Evolutionary conservation across 53 echinoderm and acorn worm species (phyloP).

Genomic region (Mesocentrotus franciscanus): DNA sequence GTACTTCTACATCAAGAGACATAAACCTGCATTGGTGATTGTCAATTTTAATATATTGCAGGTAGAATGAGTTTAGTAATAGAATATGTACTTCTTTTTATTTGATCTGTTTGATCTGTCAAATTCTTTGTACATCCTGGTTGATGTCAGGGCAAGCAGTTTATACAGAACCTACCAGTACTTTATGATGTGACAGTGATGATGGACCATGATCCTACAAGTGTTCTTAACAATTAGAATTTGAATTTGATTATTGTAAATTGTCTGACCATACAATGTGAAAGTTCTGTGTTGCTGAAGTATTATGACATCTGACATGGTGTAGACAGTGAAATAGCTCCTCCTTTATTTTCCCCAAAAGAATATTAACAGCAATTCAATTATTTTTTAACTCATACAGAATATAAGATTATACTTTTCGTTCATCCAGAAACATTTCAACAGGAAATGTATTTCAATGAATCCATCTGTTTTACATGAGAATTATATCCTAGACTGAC

Average conservation of each 20-base stretch:
- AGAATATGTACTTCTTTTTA: slow-evolving; percentile 1
- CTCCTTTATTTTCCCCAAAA: too few relatives aligned
- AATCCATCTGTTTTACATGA: too few relatives aligned
- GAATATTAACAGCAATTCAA: too few relatives aligned
- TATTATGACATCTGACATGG: too few relatives aligned
- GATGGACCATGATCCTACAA: neutral
- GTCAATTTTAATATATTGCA: neutral
- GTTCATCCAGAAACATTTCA: too few relatives aligned
- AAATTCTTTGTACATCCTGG: neutral
- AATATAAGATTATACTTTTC: too few relatives aligned
- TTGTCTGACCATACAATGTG: neutral
- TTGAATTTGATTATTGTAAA: neutral
- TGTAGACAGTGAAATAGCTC: too few relatives aligned
- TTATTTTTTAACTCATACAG: too few relatives aligned
- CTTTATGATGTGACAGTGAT: neutral
- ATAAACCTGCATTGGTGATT: neutral
- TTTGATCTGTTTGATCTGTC: neutral
- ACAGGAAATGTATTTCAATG: too few relatives aligned
- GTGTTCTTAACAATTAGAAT: neutral
- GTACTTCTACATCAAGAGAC: neutral
- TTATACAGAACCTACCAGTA: neutral
- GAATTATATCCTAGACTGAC: too few relatives aligned
- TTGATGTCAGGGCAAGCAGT: neutral
- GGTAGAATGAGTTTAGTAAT: neutral
- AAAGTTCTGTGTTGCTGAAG: too few relatives aligned